Evolutionary conservation across 2,888 invertebrate species (phyloP).

Genomic region (Ferdinandea cuprea): DNA sequence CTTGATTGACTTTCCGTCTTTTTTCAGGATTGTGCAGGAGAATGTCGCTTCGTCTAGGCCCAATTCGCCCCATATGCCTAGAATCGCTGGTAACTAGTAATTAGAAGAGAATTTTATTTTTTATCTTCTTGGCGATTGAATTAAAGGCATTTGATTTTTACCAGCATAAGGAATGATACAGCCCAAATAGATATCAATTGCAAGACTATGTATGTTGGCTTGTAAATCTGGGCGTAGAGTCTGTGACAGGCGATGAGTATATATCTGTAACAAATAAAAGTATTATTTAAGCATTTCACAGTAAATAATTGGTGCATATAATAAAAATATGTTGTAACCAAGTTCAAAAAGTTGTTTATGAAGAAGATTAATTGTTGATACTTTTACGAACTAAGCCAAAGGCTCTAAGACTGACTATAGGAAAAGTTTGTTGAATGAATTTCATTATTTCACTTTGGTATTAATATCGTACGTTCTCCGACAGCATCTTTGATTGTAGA

Average conservation of each 20-base stretch:
- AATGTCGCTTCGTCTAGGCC: slow-evolving; percentile 92
- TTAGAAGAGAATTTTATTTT: slow-evolving; percentile 7
- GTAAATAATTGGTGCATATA: not conserved
- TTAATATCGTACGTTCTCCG: no score
- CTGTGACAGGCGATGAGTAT: slow-evolving; percentile 92
- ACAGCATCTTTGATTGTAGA: no score
- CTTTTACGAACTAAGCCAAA: no score
- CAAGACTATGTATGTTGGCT: slow-evolving; percentile 87
- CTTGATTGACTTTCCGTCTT: slow-evolving; percentile 91
- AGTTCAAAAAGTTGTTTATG: no score
- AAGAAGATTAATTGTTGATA: no score
- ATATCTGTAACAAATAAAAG: slow-evolving; percentile 85
- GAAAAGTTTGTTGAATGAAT: no score
- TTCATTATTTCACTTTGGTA: no score
- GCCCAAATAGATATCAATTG: slow-evolving; percentile 93
- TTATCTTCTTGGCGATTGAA: not conserved
- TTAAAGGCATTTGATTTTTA: slow-evolving; percentile 78
- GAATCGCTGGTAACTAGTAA: slow-evolving; percentile 89
- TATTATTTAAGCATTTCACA: not conserved
- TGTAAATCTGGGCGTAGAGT: slow-evolving; percentile 91
- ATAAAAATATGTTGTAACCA: no score
- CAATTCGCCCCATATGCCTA: slow-evolving; percentile 93
- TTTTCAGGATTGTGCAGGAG: slow-evolving; percentile 93
- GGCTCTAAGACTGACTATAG: no score
- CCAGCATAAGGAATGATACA: slow-evolving; percentile 89